Conservation (phyloP, 2,888 invertebrate species). For the Caenorhabditis drosophilae region DNA sequence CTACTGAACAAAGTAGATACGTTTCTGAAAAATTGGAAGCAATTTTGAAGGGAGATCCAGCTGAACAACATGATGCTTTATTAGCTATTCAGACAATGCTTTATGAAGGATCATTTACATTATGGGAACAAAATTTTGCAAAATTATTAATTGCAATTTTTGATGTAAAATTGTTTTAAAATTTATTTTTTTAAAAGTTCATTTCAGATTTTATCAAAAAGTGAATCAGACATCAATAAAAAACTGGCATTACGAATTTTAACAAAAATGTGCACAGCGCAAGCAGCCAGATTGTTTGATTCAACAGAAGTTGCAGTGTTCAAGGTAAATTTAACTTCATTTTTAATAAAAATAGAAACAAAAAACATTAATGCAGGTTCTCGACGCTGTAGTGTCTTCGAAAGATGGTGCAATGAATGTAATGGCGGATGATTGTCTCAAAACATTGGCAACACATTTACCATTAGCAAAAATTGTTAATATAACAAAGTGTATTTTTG, state of each 20-base stretch:
- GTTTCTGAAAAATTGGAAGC: constrained; percentile 11
- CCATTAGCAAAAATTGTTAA: constrained; percentile 27
- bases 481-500: constrained; percentile 16
- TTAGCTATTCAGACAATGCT: constrained; percentile 23
- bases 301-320: constrained; percentile 30
- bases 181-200: no score
- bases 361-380: constrained; percentile 6
- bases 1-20: constrained; percentile 13
- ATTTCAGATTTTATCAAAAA: constrained; percentile 15
- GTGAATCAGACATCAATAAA: constrained; percentile 20
- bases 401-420: constrained; percentile 32
- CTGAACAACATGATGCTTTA: constrained; percentile 21
- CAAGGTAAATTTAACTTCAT: constrained; percentile 4
- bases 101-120: constrained; percentile 37
- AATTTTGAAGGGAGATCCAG: constrained; percentile 1
- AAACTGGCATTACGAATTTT: constrained; percentile 32
- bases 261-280: constrained; percentile 32
- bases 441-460: constrained; percentile 33
- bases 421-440: constrained; percentile 32
- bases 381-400: constrained; percentile 27
- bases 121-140: constrained; percentile 31
- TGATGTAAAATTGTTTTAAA: constrained; percentile 9
- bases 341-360: neutral
- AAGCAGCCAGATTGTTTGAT: constrained; percentile 36
- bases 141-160: constrained; percentile 28